phyloP scores from a whole-genome alignment of 2,797 vertebrate genomes.

The Sciaenops ocellatus region DNA sequence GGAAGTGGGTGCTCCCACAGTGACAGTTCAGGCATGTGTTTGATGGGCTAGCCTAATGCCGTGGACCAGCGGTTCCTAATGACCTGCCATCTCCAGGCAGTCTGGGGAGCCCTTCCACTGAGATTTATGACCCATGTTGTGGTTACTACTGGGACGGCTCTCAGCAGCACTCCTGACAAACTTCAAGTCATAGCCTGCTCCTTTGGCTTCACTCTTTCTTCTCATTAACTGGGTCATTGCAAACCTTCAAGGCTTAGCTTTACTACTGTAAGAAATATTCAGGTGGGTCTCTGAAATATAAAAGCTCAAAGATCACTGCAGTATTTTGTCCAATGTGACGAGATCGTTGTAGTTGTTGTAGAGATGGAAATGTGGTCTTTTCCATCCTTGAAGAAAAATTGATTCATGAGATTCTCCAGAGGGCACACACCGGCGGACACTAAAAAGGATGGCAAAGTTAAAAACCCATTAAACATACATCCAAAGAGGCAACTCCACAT shows the following conservation, averaged over 20 bases:
- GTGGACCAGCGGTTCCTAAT: conserved; percentile 77
- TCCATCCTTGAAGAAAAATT: conserved; percentile 56
- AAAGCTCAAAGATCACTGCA: conserved; percentile 33
- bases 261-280: conserved; percentile 31
- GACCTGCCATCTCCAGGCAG: conserved; percentile 76
- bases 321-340: conserved; percentile 42
- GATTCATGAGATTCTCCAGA: conserved; percentile 50
- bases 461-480: conserved; percentile 63
- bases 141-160: conserved; percentile 61
- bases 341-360: conserved; percentile 36
- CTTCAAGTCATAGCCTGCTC: conserved; percentile 45
- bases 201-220: conserved; percentile 47
- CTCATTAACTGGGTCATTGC: conserved; percentile 63
- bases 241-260: conserved; percentile 43
- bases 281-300: conserved; percentile 25
- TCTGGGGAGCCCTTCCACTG: conserved; percentile 72
- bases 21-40: conserved; percentile 72
- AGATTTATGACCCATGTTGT: conserved; percentile 81
- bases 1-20: conserved; percentile 77
- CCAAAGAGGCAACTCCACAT: conserved; percentile 48
- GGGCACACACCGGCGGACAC: conserved; percentile 16
- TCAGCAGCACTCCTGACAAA: conserved; percentile 52
- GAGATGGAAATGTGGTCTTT: conserved; percentile 26
- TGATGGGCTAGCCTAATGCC: conserved; percentile 69
- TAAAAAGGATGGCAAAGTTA: conserved; percentile 28